Percentiles rank a stretch among this genome's conserved stretches.
Evolutionary conservation across 2,888 invertebrate genomes (phyloP).

Genomic region (Pocota personata): DNA sequence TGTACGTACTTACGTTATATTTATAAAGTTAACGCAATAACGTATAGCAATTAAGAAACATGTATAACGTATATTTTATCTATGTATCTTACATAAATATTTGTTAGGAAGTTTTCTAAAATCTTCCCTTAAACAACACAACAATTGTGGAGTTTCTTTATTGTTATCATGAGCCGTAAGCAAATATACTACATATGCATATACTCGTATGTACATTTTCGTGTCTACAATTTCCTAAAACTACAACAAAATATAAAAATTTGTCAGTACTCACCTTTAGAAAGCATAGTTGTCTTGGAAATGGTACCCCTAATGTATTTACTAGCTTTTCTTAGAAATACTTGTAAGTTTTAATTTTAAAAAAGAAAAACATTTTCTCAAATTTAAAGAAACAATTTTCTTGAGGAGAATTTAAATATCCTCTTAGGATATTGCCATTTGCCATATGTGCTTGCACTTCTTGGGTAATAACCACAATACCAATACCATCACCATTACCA

Average conservation of each 20-base stretch:
- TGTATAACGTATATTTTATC: no score
- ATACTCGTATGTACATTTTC: no score
- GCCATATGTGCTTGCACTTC: conserved; percentile 56
- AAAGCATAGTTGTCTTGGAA: background rate
- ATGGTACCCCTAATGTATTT: conserved; percentile 26
- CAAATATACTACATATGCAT: no score
- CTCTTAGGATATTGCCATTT: conserved; percentile 57
- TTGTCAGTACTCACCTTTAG: background rate
- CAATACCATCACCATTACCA: conserved; percentile 42
- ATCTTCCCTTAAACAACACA: no score
- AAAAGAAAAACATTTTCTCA: conserved; percentile 55
- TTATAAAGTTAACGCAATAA: no score
- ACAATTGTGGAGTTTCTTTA: no score
- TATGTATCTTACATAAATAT: no score
- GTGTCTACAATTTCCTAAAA: background rate
- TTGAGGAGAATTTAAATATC: conserved; percentile 50
- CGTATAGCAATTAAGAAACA: no score
- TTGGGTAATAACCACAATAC: conserved; percentile 50
- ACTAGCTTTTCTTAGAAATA: conserved; percentile 25
- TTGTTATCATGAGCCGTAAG: no score
- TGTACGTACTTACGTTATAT: no score
- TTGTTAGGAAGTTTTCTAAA: no score
- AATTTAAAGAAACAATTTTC: conserved; percentile 64
- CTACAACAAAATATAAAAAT: background rate
- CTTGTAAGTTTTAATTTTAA: conserved; percentile 47